These are phyloP conservation scores for Polymixis flavicincta DNA, from an alignment of 2,888 invertebrate genomes.

Conservation along the genomic window DNA sequence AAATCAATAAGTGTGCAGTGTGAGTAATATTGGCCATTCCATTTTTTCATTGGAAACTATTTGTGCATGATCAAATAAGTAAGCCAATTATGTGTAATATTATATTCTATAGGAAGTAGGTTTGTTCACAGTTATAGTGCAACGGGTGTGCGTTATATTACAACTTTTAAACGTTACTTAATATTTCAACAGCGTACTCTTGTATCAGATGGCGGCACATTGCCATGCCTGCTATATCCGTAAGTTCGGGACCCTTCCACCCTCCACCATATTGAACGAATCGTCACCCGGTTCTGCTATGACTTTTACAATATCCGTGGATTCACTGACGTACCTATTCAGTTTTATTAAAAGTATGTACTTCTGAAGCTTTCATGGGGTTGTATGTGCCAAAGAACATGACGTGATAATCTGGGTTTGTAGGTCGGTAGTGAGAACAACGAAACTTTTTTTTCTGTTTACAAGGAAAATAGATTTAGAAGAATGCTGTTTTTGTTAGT, in stretches of 20 bases:
- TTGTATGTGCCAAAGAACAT: constrained; percentile 1
- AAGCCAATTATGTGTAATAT: not conserved
- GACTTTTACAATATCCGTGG: constrained; percentile 24
- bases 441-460: not conserved
- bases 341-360: constrained; percentile 44
- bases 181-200: constrained; percentile 22
- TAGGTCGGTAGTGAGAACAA: constrained; percentile 6
- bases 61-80: not conserved
- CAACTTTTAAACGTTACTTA: constrained; percentile 15
- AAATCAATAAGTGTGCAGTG: not conserved
- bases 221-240: constrained; percentile 12
- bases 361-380: constrained; percentile 15
- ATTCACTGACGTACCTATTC: constrained; percentile 16
- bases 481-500: not conserved
- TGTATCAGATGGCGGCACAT: constrained; percentile 29
- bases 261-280: constrained; percentile 39
- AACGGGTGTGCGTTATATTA: not conserved
- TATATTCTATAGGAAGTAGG: not conserved
- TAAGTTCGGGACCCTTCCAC: constrained; percentile 7
- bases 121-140: not conserved
- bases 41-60: not conserved
- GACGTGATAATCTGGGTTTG: not conserved
- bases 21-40: not conserved
- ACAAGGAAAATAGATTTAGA: not conserved
- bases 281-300: constrained; percentile 12